Percentiles rank a stretch among this genome's conserved stretches.
These are phyloP conservation scores for Pecten maximus DNA, from an alignment of 2,888 invertebrate genomes.

Conservation along the genomic window DNA sequence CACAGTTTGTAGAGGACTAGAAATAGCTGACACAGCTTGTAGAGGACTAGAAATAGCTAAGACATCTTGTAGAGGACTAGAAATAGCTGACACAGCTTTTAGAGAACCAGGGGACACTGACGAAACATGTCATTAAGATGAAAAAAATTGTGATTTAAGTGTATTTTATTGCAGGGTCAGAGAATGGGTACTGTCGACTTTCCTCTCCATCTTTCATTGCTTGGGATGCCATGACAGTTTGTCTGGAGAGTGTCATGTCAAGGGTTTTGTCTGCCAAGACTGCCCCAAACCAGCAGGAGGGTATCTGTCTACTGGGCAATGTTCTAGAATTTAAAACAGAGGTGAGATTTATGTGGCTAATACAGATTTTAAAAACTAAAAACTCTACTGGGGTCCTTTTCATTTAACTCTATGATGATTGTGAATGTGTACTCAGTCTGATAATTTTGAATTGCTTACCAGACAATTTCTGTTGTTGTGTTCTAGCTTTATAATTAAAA, in stretches of 20 bases:
- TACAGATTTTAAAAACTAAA: too few relatives aligned
- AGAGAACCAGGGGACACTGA: not conserved
- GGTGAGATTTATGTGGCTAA: slow-evolving; percentile 65
- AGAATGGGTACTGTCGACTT: slow-evolving; percentile 80
- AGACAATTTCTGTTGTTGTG: too few relatives aligned
- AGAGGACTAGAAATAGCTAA: too few relatives aligned
- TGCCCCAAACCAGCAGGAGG: slow-evolving; percentile 87
- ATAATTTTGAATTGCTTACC: not conserved
- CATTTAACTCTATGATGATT: not conserved
- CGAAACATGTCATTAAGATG: not conserved
- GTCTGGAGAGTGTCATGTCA: slow-evolving; percentile 91
- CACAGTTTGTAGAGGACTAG: too few relatives aligned
- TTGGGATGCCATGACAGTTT: slow-evolving; percentile 82
- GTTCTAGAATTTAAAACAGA: slow-evolving; percentile 90
- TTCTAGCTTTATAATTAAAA: not conserved
- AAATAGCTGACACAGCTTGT: too few relatives aligned
- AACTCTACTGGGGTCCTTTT: too few relatives aligned
- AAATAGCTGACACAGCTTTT: not conserved
- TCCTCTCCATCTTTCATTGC: slow-evolving; percentile 86
- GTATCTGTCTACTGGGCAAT: slow-evolving; percentile 90
- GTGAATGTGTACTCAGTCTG: too few relatives aligned
- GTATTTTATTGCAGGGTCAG: slow-evolving; percentile 48
- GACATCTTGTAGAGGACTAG: too few relatives aligned
- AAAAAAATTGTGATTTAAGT: not conserved
- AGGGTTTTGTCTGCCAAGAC: slow-evolving; percentile 86